Conservation (phyloP, 2,113 vertebrate species). For the Uria lomvia region DNA sequence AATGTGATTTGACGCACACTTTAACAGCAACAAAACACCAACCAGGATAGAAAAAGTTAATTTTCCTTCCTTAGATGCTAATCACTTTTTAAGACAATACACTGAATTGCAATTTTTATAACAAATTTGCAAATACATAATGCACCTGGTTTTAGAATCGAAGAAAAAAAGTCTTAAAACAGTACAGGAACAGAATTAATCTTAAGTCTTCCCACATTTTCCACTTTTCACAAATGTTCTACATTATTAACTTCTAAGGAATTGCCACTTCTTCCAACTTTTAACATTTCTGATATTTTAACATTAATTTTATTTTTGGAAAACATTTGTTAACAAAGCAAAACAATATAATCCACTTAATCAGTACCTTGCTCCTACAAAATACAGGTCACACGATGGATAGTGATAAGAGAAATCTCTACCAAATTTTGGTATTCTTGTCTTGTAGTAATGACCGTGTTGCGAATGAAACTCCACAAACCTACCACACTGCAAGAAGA, state of each 20-base stretch:
- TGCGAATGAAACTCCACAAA: slow-evolving; percentile 96
- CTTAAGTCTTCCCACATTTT: neutral
- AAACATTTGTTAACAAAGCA: neutral
- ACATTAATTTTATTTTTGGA: neutral
- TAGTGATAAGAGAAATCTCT: slow-evolving; percentile 95
- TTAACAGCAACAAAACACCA: neutral
- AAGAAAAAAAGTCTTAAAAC: neutral
- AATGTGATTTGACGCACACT: neutral
- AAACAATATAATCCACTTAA: neutral
- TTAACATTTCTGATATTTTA: neutral
- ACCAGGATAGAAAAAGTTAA: neutral
- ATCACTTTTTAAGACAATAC: neutral
- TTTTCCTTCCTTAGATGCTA: neutral
- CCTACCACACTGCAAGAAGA: slow-evolving; percentile 88
- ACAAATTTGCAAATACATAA: neutral
- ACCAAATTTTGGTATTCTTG: slow-evolving; percentile 95
- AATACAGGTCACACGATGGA: slow-evolving; percentile 95
- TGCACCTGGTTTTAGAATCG: neutral
- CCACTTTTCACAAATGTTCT: neutral
- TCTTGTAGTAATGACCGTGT: slow-evolving; percentile 92
- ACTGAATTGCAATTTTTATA: neutral
- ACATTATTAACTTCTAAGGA: neutral
- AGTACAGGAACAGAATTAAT: neutral
- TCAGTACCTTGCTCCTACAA: slow-evolving; percentile 90
- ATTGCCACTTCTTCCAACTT: neutral